A percentile compares a stretch with the other conserved stretches of the same genome.
These are phyloP conservation scores for Fregata magnificens DNA, from an alignment of 2,113 vertebrate genomes.

Conservation along the genomic window DNA sequence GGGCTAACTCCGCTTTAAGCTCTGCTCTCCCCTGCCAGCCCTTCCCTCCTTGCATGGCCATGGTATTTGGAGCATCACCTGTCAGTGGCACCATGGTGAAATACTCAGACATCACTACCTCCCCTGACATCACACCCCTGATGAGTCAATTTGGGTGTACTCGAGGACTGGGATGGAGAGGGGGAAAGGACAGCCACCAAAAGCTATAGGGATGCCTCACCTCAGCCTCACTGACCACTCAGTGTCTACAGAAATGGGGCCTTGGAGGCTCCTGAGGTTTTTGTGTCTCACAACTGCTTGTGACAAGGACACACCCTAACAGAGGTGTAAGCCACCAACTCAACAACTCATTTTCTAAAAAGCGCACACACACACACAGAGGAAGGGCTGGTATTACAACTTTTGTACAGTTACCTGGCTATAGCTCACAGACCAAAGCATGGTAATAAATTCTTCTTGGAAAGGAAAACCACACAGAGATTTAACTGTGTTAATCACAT, in stretches of 20 bases:
- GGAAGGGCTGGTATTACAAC: neutral
- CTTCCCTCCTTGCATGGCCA: accelerated
- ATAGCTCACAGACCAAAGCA: neutral
- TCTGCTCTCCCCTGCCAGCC: neutral
- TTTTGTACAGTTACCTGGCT: neutral
- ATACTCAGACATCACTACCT: neutral
- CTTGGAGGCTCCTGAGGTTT: neutral
- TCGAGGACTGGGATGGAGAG: neutral
- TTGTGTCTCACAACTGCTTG: neutral
- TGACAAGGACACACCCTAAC: neutral
- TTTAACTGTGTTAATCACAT: neutral
- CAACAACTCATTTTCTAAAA: neutral
- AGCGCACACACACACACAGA: too few species aligned
- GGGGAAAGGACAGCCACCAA: neutral
- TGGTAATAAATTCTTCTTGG: neutral
- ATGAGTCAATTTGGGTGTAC: neutral
- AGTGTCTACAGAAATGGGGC: neutral
- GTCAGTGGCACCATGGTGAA: neutral
- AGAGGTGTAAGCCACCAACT: neutral
- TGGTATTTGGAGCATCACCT: neutral
- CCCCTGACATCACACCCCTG: neutral
- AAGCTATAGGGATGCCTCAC: neutral
- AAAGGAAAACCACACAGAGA: neutral
- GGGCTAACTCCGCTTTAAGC: neutral
- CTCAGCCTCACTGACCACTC: neutral